A percentile compares a stretch with the other conserved stretches of the same genome.
phyloP scores from a whole-genome alignment of 2,888 invertebrate genomes.

The Liopterus haemorrhoidalis region DNA sequence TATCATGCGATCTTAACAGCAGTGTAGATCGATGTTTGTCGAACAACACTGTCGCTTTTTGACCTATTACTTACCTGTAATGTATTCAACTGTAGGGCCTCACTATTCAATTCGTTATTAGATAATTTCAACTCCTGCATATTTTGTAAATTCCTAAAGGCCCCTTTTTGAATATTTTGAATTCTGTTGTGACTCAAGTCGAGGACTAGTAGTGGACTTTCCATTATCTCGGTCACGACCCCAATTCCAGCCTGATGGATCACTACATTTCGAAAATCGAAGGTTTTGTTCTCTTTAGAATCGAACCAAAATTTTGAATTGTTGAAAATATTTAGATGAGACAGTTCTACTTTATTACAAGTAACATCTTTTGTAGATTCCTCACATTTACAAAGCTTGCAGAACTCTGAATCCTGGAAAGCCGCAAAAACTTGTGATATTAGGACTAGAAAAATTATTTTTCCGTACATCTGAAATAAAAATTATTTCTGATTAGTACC shows the following conservation, averaged over 20 bases:
- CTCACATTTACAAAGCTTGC: neutral
- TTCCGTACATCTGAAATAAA: no score
- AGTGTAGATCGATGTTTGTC: no score
- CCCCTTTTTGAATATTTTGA: slow-evolving; percentile 53
- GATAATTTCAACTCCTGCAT: slow-evolving; percentile 63
- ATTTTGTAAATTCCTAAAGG: slow-evolving; percentile 58
- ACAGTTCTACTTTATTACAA: slow-evolving; percentile 2
- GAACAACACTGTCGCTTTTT: no score
- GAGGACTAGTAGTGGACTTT: no score
- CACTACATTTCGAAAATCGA: slow-evolving; percentile 1
- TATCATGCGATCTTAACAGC: no score
- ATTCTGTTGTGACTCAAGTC: slow-evolving; percentile 61
- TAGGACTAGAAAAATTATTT: no score
- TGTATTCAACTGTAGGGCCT: slow-evolving; percentile 55
- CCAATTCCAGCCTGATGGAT: slow-evolving; percentile 4
- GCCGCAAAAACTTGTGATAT: no score
- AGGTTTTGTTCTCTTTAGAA: neutral
- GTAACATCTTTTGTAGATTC: neutral
- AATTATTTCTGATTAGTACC: no score
- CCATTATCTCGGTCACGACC: neutral
- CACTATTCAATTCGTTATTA: slow-evolving; percentile 54
- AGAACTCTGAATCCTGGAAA: neutral
- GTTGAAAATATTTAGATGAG: neutral
- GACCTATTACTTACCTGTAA: slow-evolving; percentile 56
- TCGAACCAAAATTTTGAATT: neutral